Conservation (phyloP, 2,113 vertebrate genomes). For the Carassius carassius region DNA sequence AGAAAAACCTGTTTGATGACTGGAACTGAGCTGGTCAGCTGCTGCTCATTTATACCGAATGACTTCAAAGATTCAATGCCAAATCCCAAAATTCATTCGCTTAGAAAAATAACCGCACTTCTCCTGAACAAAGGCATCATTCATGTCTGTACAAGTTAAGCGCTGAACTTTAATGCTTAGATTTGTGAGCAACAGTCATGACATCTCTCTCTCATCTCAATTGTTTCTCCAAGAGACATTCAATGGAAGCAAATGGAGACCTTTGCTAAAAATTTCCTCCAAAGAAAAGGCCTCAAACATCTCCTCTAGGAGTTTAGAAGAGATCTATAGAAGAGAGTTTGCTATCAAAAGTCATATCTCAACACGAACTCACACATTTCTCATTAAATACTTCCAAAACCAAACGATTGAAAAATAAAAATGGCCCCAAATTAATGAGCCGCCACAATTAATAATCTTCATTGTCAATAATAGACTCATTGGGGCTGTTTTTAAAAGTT, state of each 20-base stretch:
- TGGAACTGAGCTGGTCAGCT: background rate
- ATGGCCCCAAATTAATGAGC: too few relatives aligned
- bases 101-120: background rate
- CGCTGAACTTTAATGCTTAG: background rate
- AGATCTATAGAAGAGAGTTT: too few relatives aligned
- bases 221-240: background rate
- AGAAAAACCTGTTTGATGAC: background rate
- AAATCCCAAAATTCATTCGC: background rate
- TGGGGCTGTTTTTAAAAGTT: too few relatives aligned
- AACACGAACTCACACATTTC: background rate
- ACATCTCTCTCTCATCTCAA: background rate
- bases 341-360: too few relatives aligned
- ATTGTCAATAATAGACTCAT: too few relatives aligned
- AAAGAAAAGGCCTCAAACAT: background rate
- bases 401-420: background rate
- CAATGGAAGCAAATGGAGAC: background rate
- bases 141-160: background rate
- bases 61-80: constrained; percentile 10
- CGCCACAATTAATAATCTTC: too few relatives aligned
- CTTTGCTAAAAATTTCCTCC: background rate
- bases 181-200: background rate
- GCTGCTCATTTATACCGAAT: background rate
- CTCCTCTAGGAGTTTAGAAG: too few relatives aligned
- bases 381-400: background rate
- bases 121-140: background rate